Evolutionary conservation across 2,113 vertebrate genomes (phyloP).

Genomic region (Emydura subglobosa): DNA sequence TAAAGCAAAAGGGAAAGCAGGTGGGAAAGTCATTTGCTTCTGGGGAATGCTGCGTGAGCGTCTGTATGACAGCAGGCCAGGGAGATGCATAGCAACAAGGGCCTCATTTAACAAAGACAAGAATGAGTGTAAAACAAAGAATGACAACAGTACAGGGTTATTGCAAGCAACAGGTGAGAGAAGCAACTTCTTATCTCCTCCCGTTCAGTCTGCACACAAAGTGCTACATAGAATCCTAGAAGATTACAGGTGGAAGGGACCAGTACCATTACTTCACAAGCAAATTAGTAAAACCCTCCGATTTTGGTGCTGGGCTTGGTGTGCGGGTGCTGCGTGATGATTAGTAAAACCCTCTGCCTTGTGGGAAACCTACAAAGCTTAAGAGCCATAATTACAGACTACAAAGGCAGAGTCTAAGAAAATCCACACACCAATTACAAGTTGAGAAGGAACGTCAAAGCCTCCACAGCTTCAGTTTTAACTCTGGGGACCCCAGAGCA

Average conservation of each 20-base stretch:
- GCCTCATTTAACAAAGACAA: background rate
- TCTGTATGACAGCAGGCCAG: background rate
- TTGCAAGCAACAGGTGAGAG: fast-evolving
- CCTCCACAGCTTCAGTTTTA: background rate
- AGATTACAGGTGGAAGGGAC: too few species aligned
- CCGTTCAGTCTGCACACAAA: background rate
- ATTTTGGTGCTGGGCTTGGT: too few species aligned
- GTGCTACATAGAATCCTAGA: background rate
- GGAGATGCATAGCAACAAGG: background rate
- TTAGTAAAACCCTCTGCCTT: background rate
- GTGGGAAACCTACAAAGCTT: background rate
- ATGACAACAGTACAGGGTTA: background rate
- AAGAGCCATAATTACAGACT: background rate
- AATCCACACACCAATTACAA: background rate
- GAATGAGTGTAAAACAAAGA: background rate
- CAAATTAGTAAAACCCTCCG: background rate
- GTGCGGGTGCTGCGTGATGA: background rate
- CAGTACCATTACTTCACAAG: background rate
- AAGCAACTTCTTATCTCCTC: background rate
- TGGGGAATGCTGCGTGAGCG: background rate
- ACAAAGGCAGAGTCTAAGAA: background rate
- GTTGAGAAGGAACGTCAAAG: background rate
- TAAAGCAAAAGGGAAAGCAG: background rate
- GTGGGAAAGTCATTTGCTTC: background rate
- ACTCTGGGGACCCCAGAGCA: background rate